Evolutionary conservation across 2,113 vertebrate species (phyloP), one percentile per base, ranked within the genome.

Genomic region (Rhegmatorhina hoffmannsi): DNA sequence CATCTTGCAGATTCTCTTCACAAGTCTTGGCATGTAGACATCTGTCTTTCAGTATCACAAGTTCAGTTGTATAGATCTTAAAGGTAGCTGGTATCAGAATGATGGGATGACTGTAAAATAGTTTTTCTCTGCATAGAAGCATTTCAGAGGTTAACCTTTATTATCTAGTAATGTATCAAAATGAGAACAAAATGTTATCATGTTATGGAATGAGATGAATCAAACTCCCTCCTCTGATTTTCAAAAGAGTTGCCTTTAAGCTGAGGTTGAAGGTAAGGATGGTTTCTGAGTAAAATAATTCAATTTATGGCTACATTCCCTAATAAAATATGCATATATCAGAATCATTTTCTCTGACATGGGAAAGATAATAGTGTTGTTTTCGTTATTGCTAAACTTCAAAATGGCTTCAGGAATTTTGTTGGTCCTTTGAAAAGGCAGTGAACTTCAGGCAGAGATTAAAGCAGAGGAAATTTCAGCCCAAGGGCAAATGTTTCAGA

Each of bases 381-480:
- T 96, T 96, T 96, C 92, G 50, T 94, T 96, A 77, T 90, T 86
- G 75, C 92, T 93, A 76, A 84, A 92, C 83, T 96, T 96, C 92
- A 94, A 72, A 96, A 96, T 90, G 86, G 60, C 73, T 93, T 90
- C 43, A 96, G 86, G 95, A 93, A 95, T 96, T 93, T 89, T 60
- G 66, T 87, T 92, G 60, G 76, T 86, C 55, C 60, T 92, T 92
- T 92, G 93, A 94, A 94, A 81, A 93, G 76, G 89, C 93, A 87
- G 16, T 93, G 92, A 94, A 90, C 76, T 95, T 95, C 56, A 40
- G 92, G 85, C 93, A 84, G 92, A 93, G 93, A 96, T 96, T 96
- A 96, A 96, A 97, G 93, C 79, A 66, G 67, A 96, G 96, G 90
- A 97, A 96, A 96, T 90, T 96, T 97, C 93, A 89, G 92, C 93